Base-by-base conservation (phyloP, 92 coral and sea anemone genomes). In the Phenganax marumi region DNA sequence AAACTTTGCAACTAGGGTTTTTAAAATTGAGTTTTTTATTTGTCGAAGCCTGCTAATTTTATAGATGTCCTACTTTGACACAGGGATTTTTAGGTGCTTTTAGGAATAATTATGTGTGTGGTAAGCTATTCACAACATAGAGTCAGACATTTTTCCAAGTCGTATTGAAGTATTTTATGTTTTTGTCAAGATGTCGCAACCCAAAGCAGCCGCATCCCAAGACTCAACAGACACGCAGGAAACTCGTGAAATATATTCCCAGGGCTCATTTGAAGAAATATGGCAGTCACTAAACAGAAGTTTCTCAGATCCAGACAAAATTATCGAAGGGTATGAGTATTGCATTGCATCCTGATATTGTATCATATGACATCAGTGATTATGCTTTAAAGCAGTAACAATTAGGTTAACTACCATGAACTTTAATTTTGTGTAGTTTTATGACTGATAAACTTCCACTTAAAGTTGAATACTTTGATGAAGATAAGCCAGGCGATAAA, bases 251-350 rank as follows among this genome's bases (percentile, higher is more conserved):
- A 62, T 78, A 8, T 78, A 46, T 12, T 78, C 83, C 18, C 83
- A 78, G 46, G 83, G 73, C 47, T 61, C 83, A 0, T 78, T 78
- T 50, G 73, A 78, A 10, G 83, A 78, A 78, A 78, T 78, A 78
- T 78, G 83, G 83, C 57, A 78, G 48, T 58, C 83, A n/a, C 33
- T 78, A 22, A 58, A 58, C 13, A 1, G 83, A 21, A 61, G 73
- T 1, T 78, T 78, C 24, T 78, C 83, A 39, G 63, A 62, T 21
- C 72, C 83, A 3, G 83, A 78, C 5, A 78, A 78, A 50, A 9
- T 78, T 9, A 61, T 78, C 8, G 58, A 78, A 16, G 83, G 83
- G 83, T 78, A 23, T 13, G 8, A 21, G 10, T 19, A 7, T 51
- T 48, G 55, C 2, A 71, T 73, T 6, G 1, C 55, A 6, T 33